These are phyloP conservation scores for Mythimna impura DNA, from an alignment of 2,888 invertebrate species.

Conservation along the genomic window DNA sequence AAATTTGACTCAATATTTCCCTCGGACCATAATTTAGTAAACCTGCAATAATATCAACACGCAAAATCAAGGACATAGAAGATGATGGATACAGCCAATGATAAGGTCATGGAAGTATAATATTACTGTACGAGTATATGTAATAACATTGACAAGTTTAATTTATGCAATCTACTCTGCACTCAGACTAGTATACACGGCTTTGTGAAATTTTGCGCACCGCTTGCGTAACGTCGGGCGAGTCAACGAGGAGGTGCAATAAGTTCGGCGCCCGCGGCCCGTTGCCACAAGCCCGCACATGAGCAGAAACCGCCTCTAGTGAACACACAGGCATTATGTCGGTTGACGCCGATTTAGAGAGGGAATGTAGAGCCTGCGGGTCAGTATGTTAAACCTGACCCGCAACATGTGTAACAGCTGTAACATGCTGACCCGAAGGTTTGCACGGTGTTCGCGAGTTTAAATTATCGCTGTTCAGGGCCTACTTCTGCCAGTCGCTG, in stretches of 20 bases:
- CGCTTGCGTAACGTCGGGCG: conserved; percentile 41
- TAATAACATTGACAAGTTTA: neutral
- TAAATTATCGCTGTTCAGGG: neutral
- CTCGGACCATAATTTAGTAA: neutral
- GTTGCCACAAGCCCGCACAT: neutral
- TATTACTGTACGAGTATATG: too few species aligned
- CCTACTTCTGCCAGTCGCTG: neutral
- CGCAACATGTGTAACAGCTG: too few species aligned
- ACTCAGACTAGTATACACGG: conserved; percentile 1
- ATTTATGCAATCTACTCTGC: conserved; percentile 10
- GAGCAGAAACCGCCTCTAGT: neutral
- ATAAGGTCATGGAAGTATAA: neutral
- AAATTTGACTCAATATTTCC: neutral
- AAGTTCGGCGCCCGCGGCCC: conserved; percentile 21
- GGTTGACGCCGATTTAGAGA: too few species aligned
- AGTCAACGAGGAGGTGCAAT: conserved; percentile 30
- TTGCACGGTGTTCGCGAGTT: neutral
- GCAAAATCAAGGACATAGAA: too few species aligned
- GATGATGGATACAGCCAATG: neutral
- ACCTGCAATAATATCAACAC: neutral
- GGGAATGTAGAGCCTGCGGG: neutral
- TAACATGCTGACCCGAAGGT: neutral
- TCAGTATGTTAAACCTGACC: too few species aligned
- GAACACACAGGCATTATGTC: conserved; percentile 4
- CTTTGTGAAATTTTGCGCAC: conserved; percentile 13